These are phyloP conservation scores for Drosophila histrio DNA, from an alignment of 2,888 invertebrate species.

Conservation along the genomic window DNA sequence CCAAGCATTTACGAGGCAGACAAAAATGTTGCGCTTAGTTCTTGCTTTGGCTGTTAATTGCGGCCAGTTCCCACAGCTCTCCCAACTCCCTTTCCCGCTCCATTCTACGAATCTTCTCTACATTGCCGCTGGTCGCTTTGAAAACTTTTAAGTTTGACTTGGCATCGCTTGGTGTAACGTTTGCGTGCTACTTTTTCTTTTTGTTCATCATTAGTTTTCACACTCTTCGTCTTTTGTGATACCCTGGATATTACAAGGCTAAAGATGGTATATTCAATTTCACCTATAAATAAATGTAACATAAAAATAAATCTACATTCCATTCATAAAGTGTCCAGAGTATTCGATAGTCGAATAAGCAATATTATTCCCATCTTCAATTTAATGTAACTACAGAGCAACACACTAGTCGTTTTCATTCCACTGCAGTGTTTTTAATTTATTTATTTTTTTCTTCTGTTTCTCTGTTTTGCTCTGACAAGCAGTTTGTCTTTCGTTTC, in stretches of 20 bases:
- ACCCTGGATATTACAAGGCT: neutral
- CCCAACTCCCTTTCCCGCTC: neutral
- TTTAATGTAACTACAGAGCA: neutral
- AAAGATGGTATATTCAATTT: neutral
- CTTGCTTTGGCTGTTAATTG: slow-evolving; percentile 63
- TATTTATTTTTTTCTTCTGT: slow-evolving; percentile 8
- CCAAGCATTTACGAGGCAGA: slow-evolving; percentile 9
- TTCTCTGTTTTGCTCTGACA: slow-evolving; percentile 41
- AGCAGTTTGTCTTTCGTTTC: slow-evolving; percentile 50
- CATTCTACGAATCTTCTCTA: slow-evolving; percentile 1
- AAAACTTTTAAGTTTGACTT: slow-evolving; percentile 41
- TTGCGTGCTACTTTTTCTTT: slow-evolving; percentile 40
- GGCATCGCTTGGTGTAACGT: slow-evolving; percentile 25
- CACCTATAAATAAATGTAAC: too few species aligned
- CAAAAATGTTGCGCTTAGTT: slow-evolving; percentile 35
- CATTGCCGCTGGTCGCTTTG: neutral
- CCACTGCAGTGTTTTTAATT: neutral
- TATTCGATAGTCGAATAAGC: too few species aligned
- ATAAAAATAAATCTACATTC: too few species aligned
- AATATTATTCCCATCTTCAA: neutral
- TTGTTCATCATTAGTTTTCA: slow-evolving; percentile 70
- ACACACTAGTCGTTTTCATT: neutral
- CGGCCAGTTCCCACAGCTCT: slow-evolving; percentile 2
- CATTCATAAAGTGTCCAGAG: too few species aligned
- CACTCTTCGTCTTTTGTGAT: slow-evolving; percentile 42